Conservation (phyloP, 2,888 invertebrate genomes). For the Coenonympha glycerion region DNA sequence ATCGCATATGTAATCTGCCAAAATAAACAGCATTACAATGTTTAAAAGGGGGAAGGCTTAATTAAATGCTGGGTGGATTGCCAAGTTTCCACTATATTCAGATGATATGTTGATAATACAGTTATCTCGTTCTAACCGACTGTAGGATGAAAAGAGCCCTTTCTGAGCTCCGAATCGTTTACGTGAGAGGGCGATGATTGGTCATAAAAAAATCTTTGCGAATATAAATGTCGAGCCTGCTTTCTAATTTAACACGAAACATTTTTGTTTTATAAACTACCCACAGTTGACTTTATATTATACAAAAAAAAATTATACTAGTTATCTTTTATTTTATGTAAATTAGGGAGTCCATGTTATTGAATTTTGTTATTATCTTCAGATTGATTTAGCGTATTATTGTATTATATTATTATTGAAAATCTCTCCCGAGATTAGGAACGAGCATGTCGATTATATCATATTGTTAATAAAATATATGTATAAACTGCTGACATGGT, state of each 20-base stretch:
- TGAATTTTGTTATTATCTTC: slow-evolving; percentile 33
- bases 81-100: too few relatives aligned
- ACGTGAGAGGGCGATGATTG: too few relatives aligned
- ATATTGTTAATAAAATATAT: slow-evolving; percentile 76
- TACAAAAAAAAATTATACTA: slow-evolving; percentile 18
- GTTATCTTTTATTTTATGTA: slow-evolving; percentile 34
- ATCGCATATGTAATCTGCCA: too few relatives aligned
- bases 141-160: too few relatives aligned
- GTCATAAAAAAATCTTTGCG: neutral
- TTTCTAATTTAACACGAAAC: neutral
- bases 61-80: too few relatives aligned
- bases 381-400: slow-evolving; percentile 41
- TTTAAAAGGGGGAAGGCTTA: too few relatives aligned
- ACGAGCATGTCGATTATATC: slow-evolving; percentile 69
- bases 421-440: slow-evolving; percentile 62
- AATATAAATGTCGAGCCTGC: neutral
- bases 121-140: too few relatives aligned
- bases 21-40: too few relatives aligned
- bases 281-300: slow-evolving; percentile 30
- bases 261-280: slow-evolving; percentile 2
- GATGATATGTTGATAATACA: too few relatives aligned
- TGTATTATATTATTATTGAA: slow-evolving; percentile 63
- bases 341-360: slow-evolving; percentile 40
- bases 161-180: too few relatives aligned
- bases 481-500: slow-evolving; percentile 62